Conservation (phyloP, 1,140 invertebrate genomes). For the Tetranychus cinnabarinus region DNA sequence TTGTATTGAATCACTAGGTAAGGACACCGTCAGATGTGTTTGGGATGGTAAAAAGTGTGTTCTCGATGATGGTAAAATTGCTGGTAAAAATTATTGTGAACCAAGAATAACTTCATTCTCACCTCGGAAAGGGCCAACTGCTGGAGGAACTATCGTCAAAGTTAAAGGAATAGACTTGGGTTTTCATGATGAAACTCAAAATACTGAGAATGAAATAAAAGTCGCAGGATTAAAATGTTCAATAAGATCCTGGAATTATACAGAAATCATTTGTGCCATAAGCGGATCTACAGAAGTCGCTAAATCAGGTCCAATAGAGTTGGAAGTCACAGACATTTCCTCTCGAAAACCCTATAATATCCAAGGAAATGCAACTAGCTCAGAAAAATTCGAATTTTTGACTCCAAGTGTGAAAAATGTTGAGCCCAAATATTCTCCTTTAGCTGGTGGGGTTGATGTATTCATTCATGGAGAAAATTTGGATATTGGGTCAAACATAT, state of each 20-base stretch:
- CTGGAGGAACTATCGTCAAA: constrained; percentile 19
- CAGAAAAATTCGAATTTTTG: constrained; percentile 8
- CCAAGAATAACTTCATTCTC: constrained; percentile 17
- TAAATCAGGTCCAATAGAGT: neutral
- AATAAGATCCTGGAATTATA: neutral
- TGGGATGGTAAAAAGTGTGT: constrained; percentile 19
- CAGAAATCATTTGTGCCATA: neutral
- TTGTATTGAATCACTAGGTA: constrained; percentile 14
- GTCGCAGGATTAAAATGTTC: constrained; percentile 9
- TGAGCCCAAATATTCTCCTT: constrained; percentile 12
- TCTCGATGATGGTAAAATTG: neutral
- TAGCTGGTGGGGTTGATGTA: constrained; percentile 13
- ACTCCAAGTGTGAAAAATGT: constrained; percentile 8
- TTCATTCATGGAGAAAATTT: constrained; percentile 12
- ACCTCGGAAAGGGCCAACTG: constrained; percentile 18
- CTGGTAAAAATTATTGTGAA: constrained; percentile 1
- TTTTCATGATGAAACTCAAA: neutral
- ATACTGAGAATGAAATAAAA: constrained; percentile 1
- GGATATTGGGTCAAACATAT: constrained; percentile 9
- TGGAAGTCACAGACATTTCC: neutral
- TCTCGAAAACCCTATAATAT: constrained; percentile 7
- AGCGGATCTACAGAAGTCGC: neutral
- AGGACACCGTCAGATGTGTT: constrained; percentile 16
- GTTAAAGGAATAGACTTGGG: constrained; percentile 21
- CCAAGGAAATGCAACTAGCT: constrained; percentile 3